Evolutionary conservation across 2,797 vertebrate genomes (phyloP), one percentile per base, ranked within the genome.

Genomic region (Salarias fasciatus): DNA sequence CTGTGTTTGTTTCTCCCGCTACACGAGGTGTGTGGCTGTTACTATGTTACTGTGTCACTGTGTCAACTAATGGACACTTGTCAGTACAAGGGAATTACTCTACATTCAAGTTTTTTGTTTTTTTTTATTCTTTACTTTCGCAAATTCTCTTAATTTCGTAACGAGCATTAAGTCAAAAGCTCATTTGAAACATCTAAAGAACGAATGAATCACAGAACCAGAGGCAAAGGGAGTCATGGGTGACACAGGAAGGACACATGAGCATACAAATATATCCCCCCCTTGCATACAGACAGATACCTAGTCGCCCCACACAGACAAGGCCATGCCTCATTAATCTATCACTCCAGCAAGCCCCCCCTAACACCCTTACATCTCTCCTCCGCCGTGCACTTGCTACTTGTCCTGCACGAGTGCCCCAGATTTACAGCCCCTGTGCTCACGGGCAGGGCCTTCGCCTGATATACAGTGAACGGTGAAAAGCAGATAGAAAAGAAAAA

Each of bases 271-370:
- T 37, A 68, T 18, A 58, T 49, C 53, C 50, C 72, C 50, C 72
- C 59, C 18, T 24, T 24, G 18, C 2, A 24, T 24, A 24, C 35
- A 58, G 43, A 50, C 52, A 76, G 63, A 79, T 43, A 69, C 28
- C 24, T 14, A 72, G 62, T 65, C 55, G 59, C 30, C 63, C 70
- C 50, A 65, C 71, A 69, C 47, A 75, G 76, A 87, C 83, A 89
- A 86, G 86, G 83, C 76, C 82, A 86, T 69, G 82, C 74, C 83
- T 90, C 84, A 78, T 89, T 86, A 89, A 88, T 86, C 83, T 45
- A 82, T 89, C 90, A 87, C 73, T 85, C 67, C 71, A 77, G 86
- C 73, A 82, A 74, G 69, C 76, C 41, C 48, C 63, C 47, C 62
- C 59, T 12, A 45, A 46, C 63, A 66, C 56, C 63, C 60, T 50